Conservation (phyloP, 2,888 invertebrate species). For the Parnassius glacialis region DNA sequence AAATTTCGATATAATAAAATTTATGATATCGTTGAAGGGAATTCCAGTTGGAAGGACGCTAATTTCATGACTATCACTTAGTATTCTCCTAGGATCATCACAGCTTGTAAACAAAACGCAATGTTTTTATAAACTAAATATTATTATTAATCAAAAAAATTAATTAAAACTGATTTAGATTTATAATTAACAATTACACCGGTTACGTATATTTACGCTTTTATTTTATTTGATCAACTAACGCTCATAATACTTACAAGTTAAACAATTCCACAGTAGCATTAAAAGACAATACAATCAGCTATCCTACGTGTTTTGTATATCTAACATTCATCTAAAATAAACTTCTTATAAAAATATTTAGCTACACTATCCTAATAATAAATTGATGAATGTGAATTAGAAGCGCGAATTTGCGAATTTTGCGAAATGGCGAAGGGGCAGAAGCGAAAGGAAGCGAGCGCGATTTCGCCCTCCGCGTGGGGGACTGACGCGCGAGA, state of each 20-base stretch:
- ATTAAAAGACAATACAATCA: conserved; percentile 13
- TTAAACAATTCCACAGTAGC: conserved; percentile 32
- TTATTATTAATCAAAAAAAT: too few species aligned
- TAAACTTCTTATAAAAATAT: conserved; percentile 42
- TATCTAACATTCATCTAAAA: conserved; percentile 46
- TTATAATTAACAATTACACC: too few species aligned
- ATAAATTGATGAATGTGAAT: conserved; percentile 13
- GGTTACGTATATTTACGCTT: background rate
- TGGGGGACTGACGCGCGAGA: conserved; percentile 36
- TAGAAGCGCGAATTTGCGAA: conserved; percentile 9
- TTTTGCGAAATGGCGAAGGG: conserved; percentile 16
- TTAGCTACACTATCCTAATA: conserved; percentile 21
- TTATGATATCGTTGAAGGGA: too few species aligned
- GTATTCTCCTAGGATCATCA: too few species aligned
- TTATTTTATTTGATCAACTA: background rate
- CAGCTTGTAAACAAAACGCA: too few species aligned
- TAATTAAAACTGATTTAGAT: too few species aligned
- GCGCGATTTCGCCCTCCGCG: conserved; percentile 20
- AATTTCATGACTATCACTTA: too few species aligned
- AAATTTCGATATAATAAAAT: too few species aligned
- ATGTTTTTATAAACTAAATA: too few species aligned
- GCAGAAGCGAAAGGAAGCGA: conserved; percentile 23
- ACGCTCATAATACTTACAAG: conserved; percentile 27
- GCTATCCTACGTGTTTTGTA: conserved; percentile 37
- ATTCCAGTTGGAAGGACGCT: too few species aligned